Conservation (phyloP, 2,113 vertebrate genomes). For the Nesospiza acunhae region DNA sequence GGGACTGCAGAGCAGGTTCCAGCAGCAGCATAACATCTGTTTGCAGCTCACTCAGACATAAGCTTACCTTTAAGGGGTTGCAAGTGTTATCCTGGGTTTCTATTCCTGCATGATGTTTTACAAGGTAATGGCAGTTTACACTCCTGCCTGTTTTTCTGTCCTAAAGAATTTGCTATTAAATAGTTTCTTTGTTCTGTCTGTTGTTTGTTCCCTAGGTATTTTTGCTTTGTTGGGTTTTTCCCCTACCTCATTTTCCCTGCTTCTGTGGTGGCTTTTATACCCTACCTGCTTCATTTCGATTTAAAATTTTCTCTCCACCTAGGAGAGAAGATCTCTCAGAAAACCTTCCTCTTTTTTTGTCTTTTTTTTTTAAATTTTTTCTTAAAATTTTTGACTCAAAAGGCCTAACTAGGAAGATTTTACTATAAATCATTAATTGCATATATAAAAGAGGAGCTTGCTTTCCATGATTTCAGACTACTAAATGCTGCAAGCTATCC, state of each 20-base stretch:
- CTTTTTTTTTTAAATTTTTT: not conserved
- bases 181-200: not conserved
- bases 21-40: not conserved
- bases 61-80: not conserved
- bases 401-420: not conserved
- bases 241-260: not conserved
- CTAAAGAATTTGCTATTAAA: not conserved
- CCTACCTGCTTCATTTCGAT: not conserved
- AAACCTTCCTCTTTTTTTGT: not conserved
- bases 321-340: not conserved
- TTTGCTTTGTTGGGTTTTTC: not conserved
- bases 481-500: not conserved
- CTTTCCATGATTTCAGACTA: not conserved
- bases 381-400: not conserved
- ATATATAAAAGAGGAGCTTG: not conserved
- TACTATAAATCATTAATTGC: not conserved
- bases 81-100: not conserved
- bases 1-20: not conserved
- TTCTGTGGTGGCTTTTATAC: not conserved
- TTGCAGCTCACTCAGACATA: accelerated
- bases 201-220: not conserved
- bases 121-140: not conserved
- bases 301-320: not conserved
- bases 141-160: not conserved
- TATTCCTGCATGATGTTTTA: not conserved